A percentile compares a stretch with the other conserved stretches of the same genome.
phyloP scores from a whole-genome alignment of 2,797 vertebrate genomes.

The Cercopithecus mitis region DNA sequence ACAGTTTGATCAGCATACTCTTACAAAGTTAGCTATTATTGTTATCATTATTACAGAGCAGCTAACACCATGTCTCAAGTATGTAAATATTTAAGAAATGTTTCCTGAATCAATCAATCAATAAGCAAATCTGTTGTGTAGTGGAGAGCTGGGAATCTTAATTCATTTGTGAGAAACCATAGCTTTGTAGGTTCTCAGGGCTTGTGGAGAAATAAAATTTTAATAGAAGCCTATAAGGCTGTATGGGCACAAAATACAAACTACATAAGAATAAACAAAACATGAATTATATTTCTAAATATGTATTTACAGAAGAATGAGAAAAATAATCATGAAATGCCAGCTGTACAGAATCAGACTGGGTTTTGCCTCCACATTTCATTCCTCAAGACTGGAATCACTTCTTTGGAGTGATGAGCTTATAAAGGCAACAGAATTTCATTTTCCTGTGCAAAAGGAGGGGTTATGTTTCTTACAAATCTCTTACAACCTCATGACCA shows the following conservation, averaged over 20 bases:
- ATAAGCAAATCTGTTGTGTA: not conserved
- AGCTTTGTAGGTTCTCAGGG: not conserved
- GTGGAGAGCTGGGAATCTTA: not conserved
- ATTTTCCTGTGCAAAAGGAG: not conserved
- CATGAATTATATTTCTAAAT: not conserved
- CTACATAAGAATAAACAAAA: not conserved
- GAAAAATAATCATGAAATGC: not conserved
- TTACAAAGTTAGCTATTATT: not conserved
- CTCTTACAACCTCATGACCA: not conserved
- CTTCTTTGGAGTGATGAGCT: not conserved
- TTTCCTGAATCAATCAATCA: slow-evolving; percentile 16
- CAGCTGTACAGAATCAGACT: not conserved
- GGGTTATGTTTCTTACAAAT: not conserved
- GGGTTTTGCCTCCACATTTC: not conserved
- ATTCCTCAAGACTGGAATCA: not conserved
- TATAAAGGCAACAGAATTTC: not conserved
- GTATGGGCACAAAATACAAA: not conserved
- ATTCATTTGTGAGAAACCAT: not conserved
- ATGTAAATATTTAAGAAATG: not conserved
- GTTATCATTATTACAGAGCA: not conserved
- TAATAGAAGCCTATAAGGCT: not conserved
- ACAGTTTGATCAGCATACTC: not conserved
- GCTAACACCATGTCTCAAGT: not conserved
- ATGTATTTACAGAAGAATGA: not conserved
- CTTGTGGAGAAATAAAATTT: not conserved